Base-by-base conservation (phyloP, 2,888 invertebrate species). In the Drosophila flavopinicola region DNA sequence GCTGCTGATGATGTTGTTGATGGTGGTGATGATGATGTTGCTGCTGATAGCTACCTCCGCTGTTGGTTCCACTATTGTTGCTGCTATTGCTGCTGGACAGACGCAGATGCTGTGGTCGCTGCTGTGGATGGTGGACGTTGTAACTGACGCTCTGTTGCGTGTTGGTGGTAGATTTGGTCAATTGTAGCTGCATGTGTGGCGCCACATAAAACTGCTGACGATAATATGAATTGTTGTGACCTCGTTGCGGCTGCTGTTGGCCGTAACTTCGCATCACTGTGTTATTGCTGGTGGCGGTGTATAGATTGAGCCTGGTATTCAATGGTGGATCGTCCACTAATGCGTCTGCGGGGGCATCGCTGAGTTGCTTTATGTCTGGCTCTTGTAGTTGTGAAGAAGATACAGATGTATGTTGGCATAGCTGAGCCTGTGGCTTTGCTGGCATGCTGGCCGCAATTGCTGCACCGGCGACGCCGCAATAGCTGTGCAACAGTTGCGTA, bases 191-290 rank as follows among this genome's bases (percentile, higher is more conserved):
- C 83, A 89, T 83, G 11, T 90, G 90, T 47, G 89, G 89, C 59
- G 90, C 90, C 71, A 89, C 90, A 76, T 89, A 89, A 52, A 90
- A 87, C 65, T 90, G 90, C 57, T 90, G 89, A 37, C 90, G 88
- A 54, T 88, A 88, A 54, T 83, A 89, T 20, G 47, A 30, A 37
- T 71, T 76, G 23, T 65, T 30, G 57, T 80, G 71, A 35, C 41
- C 65, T n/a, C 76, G 51, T 23, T 71, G 71, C 6, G 38, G 51
- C 25, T n/a, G 24, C 20, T 47, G 51, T 5, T 48, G 73, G 2
- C 35, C 56, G 47, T 66, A 57, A 2, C 24, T 42, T 13, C 39
- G 32, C 15, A 37, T 30, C 13, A 41, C 11, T 23, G 58, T 63
- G 65, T 17, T 59, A 53, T 10, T 67, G 32, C 17, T 39, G 39